A percentile compares a stretch with the other conserved stretches of the same genome.
Evolutionary conservation across 2,888 invertebrate genomes (phyloP).

Genomic region (Eupithecia pulchellata): DNA sequence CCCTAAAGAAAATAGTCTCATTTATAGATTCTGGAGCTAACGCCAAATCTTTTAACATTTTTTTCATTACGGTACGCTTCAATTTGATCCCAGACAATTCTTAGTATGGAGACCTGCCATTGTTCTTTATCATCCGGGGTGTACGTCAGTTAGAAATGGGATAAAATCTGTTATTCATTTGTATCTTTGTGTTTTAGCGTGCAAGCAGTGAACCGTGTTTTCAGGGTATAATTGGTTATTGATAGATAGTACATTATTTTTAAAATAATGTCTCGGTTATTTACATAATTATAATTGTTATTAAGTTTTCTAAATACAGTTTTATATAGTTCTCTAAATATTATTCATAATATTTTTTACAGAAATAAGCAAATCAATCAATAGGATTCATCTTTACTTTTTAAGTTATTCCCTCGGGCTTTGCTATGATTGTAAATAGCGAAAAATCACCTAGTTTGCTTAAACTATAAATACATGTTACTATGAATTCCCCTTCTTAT

Average conservation of each 20-base stretch:
- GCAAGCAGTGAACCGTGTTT: neutral
- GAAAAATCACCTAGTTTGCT: neutral
- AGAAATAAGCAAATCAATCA: neutral
- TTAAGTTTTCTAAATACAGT: too few species aligned
- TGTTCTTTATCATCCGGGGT: neutral
- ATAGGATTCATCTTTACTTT: neutral
- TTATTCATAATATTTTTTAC: neutral
- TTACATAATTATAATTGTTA: neutral
- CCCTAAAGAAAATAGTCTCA: too few species aligned
- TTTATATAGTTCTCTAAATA: too few species aligned
- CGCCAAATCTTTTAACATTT: too few species aligned
- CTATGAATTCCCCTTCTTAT: neutral
- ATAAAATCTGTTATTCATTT: neutral
- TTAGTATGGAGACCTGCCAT: too few species aligned
- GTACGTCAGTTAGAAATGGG: neutral
- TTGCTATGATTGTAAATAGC: neutral
- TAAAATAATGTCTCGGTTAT: neutral
- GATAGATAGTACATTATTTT: neutral
- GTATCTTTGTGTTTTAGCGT: neutral
- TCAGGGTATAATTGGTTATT: neutral
- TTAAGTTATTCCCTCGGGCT: neutral
- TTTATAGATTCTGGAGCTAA: too few species aligned
- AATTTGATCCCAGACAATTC: too few species aligned
- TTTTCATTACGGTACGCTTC: too few species aligned
- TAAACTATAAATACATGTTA: neutral